Evolutionary conservation across 2,113 vertebrate species (phyloP).

Genomic region (Eublepharis macularius): DNA sequence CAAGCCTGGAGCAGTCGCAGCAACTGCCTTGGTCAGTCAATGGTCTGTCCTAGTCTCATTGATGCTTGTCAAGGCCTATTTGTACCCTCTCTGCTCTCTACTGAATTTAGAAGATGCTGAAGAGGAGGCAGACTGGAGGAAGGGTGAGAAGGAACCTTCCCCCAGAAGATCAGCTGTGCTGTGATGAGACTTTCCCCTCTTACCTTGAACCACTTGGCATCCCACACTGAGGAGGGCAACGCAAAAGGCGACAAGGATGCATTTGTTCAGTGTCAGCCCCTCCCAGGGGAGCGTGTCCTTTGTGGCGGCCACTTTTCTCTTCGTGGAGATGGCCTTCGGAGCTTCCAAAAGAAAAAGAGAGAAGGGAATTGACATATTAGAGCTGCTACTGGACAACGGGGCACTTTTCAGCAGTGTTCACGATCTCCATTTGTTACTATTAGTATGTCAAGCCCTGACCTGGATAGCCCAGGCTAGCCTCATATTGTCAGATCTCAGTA

Average conservation of each 20-base stretch:
- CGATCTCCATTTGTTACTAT: not conserved
- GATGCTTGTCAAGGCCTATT: not conserved
- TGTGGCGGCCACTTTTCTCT: slow-evolving; percentile 32
- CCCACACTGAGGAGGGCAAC: slow-evolving; percentile 85
- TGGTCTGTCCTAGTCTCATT: no score
- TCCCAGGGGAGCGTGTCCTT: slow-evolving; percentile 83
- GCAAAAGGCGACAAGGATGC: slow-evolving; percentile 81
- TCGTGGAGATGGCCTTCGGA: slow-evolving; percentile 38
- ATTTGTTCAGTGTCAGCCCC: slow-evolving; percentile 88
- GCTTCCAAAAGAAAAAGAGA: slow-evolving; percentile 30
- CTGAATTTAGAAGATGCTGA: not conserved
- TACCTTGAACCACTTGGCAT: slow-evolving; percentile 87
- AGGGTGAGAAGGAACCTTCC: no score
- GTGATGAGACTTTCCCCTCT: slow-evolving; percentile 45
- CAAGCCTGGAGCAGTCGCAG: no score
- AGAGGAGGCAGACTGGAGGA: not conserved
- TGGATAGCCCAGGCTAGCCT: no score
- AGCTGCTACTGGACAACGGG: no score
- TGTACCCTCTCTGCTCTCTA: not conserved
- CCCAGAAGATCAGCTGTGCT: no score
- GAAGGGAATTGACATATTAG: not conserved
- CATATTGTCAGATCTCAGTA: no score
- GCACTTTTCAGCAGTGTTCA: no score
- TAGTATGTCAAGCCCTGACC: no score
- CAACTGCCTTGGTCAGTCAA: no score